Base-by-base conservation (phyloP, 2,113 vertebrate species). In the Macaca mulatta region DNA sequence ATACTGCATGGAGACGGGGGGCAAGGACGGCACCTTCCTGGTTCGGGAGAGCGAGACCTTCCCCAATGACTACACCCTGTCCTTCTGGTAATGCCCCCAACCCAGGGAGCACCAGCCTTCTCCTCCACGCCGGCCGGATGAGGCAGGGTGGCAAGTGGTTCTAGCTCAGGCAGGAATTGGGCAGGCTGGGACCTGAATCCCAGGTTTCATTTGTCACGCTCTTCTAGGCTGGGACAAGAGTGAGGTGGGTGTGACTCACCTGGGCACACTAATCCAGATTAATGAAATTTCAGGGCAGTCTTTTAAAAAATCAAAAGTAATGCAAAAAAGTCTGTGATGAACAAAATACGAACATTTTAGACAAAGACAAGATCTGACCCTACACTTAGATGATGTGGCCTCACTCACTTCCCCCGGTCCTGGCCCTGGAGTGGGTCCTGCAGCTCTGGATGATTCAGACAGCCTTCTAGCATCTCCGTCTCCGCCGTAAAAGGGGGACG, bases 1-100 rank as follows among this genome's bases (percentile, higher is more conserved):
- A 10, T 99, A 99, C 98, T 99, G 99, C 16, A 98, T 98, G 0
- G 99, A 99, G 98, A 99, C 98, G 0, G 99, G 99, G 9, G 99
- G 99, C 89, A 98, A 98, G 80, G 99, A 99, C 0, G 99, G 99
- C 10, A 99, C 99, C 1, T 99, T 99, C 98, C 82, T 99, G 96
- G 99, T 99, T 96, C 98, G 99, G 83, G 99, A 99, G 97, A 99
- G 99, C 11, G 99, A 99, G 96, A 99, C 98, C 38, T 99, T 96
- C 61, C 98, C 98, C 83, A 98, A 98, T 0, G 99, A 99, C 98
- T 99, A 97, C 98, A 99, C 99, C 14, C 98, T 99, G 77, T 99
- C 99, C 0, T 99, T 99, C 99, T 99, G 99, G 99, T 99, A 99
- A 75, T 0, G 59, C 10, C 18, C 35, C 22, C 13, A 0, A 30